Evolutionary conservation across 2,888 invertebrate species (phyloP).

Genomic region (Aspidiotus destructor): DNA sequence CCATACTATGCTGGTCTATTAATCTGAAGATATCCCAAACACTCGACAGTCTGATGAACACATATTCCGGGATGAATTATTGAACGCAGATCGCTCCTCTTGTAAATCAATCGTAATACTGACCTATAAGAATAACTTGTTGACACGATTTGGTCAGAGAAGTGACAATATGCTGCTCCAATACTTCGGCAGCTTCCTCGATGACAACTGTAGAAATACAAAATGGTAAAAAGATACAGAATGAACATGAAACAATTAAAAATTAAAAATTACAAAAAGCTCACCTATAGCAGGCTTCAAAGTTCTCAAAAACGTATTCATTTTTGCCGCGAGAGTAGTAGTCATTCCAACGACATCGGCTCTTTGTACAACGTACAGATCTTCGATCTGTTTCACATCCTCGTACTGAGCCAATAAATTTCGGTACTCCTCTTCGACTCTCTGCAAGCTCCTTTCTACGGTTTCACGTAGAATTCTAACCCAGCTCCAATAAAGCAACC

Average conservation of each 20-base stretch:
- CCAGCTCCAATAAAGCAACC: constrained; percentile 45
- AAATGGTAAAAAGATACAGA: too few relatives aligned
- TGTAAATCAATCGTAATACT: not conserved
- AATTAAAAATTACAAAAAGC: not conserved
- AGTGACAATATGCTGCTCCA: constrained; percentile 72
- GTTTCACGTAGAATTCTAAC: constrained; percentile 33
- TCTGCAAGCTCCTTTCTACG: constrained; percentile 36
- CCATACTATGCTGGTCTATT: too few relatives aligned
- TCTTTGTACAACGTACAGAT: constrained; percentile 43
- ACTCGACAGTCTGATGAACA: too few relatives aligned
- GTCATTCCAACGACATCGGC: constrained; percentile 60
- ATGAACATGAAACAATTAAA: too few relatives aligned
- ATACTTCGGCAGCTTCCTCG: constrained; percentile 81
- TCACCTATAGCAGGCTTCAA: constrained; percentile 44
- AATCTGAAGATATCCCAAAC: too few relatives aligned
- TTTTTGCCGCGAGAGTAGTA: constrained; percentile 63
- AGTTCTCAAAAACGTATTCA: constrained; percentile 52
- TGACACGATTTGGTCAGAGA: constrained; percentile 61
- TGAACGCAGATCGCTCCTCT: too few relatives aligned
- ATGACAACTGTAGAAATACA: constrained; percentile 46
- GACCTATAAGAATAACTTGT: constrained; percentile 69
- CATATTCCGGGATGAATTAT: too few relatives aligned
- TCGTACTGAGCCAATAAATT: constrained; percentile 43
- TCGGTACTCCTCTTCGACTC: constrained; percentile 37
- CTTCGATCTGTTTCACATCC: constrained; percentile 49